Evolutionary conservation across 2,113 vertebrate species (phyloP).

Genomic region (Oryzias curvinotus): DNA sequence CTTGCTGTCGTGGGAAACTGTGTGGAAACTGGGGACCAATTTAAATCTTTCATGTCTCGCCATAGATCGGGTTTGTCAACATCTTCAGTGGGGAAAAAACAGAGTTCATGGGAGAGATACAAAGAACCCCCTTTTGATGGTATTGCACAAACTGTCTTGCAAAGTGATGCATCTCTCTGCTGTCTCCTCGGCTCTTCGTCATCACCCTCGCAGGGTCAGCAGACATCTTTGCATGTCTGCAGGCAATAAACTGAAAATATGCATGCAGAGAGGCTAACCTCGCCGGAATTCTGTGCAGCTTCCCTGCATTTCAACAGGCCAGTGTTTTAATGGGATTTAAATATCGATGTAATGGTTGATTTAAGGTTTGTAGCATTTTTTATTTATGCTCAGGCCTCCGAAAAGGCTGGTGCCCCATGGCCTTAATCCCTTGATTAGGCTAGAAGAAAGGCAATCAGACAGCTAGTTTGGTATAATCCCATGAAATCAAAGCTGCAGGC

Average conservation of each 20-base stretch:
- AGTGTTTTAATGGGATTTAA: neutral
- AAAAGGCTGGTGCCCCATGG: conserved; percentile 18
- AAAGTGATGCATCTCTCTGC: conserved; percentile 29
- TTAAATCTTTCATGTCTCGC: conserved; percentile 18
- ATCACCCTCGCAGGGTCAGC: conserved; percentile 29
- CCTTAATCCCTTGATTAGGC: conserved; percentile 73
- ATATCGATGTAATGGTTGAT: no score
- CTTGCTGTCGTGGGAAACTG: conserved; percentile 34
- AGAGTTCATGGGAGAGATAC: conserved; percentile 41
- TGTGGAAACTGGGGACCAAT: conserved; percentile 30
- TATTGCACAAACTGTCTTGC: conserved; percentile 27
- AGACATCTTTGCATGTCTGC: conserved; percentile 20
- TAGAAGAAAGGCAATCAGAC: conserved; percentile 60
- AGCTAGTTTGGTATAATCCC: conserved; percentile 54
- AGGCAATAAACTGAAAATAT: conserved; percentile 16
- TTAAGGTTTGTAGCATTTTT: conserved; percentile 3
- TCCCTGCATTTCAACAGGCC: neutral
- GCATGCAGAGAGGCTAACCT: neutral
- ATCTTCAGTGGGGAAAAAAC: conserved; percentile 1
- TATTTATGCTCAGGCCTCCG: conserved; percentile 38
- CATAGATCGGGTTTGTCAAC: conserved; percentile 32
- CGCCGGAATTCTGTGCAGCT: neutral
- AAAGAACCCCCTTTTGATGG: conserved; percentile 21
- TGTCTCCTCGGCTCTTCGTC: conserved; percentile 46
- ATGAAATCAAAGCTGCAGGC: conserved; percentile 59